phyloP scores from a whole-genome alignment of 2,797 vertebrate species.

The Lepus oiostolus region DNA sequence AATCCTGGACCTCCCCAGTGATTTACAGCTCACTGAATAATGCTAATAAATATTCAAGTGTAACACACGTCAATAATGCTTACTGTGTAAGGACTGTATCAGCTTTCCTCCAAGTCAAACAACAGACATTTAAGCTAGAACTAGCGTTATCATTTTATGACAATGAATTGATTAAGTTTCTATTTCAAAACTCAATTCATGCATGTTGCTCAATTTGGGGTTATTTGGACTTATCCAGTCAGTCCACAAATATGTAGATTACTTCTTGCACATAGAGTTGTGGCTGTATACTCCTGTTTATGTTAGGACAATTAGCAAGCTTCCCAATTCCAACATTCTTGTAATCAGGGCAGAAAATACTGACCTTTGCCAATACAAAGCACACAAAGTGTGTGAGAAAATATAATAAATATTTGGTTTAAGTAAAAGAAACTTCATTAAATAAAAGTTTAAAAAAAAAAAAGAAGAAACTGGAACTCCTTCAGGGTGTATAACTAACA shows the following conservation, averaged over 20 bases:
- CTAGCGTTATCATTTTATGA: conserved; percentile 59
- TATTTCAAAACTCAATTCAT: conserved; percentile 43
- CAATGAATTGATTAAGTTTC: conserved; percentile 54
- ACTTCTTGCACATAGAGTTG: neutral
- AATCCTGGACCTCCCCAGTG: conserved; percentile 64
- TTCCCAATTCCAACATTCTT: neutral
- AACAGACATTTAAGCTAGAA: conserved; percentile 55
- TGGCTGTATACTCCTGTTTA: neutral
- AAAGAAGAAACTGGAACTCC: neutral
- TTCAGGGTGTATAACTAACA: neutral
- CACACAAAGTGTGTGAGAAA: neutral
- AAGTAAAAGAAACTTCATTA: neutral
- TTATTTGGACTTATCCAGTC: neutral
- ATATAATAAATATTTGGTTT: neutral
- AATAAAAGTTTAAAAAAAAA: too few species aligned
- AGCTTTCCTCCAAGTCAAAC: conserved; percentile 54
- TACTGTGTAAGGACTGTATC: conserved; percentile 39
- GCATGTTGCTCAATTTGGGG: neutral
- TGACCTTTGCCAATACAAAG: neutral
- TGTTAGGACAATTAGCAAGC: neutral
- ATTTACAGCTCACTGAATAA: conserved; percentile 72
- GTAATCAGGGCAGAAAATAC: neutral
- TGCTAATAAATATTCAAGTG: conserved; percentile 74
- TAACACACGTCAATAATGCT: conserved; percentile 50
- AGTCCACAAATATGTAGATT: neutral